These are phyloP conservation scores for Ophioninae sp. DNA, from an alignment of 2,888 invertebrate genomes.

Conservation along the genomic window DNA sequence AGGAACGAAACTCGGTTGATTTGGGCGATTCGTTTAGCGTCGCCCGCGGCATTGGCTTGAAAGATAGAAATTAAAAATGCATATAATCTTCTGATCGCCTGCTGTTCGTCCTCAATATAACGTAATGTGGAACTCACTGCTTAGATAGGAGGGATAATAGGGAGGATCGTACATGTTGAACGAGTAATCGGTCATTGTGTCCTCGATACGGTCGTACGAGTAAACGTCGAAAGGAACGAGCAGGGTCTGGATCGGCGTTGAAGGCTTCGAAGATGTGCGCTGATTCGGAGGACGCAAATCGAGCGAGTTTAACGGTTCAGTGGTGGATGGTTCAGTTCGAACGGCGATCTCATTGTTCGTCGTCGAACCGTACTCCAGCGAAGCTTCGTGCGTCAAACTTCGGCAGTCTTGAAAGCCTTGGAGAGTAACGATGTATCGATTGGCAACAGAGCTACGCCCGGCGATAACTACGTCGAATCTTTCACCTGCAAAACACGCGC, in stretches of 20 bases:
- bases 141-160: slow-evolving; percentile 82
- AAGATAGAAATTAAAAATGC: not conserved
- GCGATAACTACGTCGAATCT: slow-evolving; percentile 84
- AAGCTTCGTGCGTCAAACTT: slow-evolving; percentile 78
- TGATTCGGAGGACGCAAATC: not conserved
- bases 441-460: slow-evolving; percentile 80
- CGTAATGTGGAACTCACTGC: slow-evolving; percentile 67
- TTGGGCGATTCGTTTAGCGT: slow-evolving; percentile 79
- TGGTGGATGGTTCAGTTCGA: slow-evolving; percentile 28
- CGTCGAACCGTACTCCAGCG: slow-evolving; percentile 82
- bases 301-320: slow-evolving; percentile 14
- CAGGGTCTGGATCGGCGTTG: slow-evolving; percentile 73
- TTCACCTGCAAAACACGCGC: slow-evolving; percentile 82
- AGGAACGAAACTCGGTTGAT: slow-evolving; percentile 84
- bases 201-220: slow-evolving; percentile 76
- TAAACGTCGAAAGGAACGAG: slow-evolving; percentile 82
- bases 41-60: not conserved
- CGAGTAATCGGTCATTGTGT: slow-evolving; percentile 82
- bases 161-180: slow-evolving; percentile 83
- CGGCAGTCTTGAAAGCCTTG: slow-evolving; percentile 83
- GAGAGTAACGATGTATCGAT: slow-evolving; percentile 83
- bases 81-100: not conserved
- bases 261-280: too few species aligned
- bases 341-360: slow-evolving; percentile 32
- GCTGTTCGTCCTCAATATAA: not conserved